A percentile compares a stretch with the other conserved stretches of the same genome.
These are phyloP conservation scores for Tyrannus savana DNA, from an alignment of 2,113 vertebrate species.

Conservation along the genomic window DNA sequence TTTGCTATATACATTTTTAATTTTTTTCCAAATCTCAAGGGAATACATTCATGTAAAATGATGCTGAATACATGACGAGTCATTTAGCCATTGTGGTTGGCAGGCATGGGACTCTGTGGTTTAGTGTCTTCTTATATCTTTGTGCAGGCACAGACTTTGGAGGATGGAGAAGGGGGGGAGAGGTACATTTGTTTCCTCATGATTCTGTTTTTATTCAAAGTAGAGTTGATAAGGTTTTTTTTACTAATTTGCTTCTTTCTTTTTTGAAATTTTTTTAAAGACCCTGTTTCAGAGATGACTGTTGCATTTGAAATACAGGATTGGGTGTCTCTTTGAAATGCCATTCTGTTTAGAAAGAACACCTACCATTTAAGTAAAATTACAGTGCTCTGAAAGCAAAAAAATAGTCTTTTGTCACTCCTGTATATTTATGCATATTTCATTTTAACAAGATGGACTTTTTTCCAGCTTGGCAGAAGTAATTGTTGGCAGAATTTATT, in stretches of 20 bases:
- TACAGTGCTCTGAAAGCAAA: conserved; percentile 68
- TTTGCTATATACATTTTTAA: neutral
- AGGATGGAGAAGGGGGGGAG: neutral
- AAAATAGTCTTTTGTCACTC: conserved; percentile 73
- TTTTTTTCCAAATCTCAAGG: neutral
- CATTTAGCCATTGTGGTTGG: neutral
- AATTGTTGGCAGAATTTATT: conserved; percentile 22
- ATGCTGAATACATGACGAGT: neutral
- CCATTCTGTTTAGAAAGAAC: conserved; percentile 66
- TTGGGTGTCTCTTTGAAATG: conserved; percentile 66
- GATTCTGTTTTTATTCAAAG: conserved; percentile 43
- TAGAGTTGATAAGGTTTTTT: conserved; percentile 13
- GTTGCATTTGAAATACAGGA: conserved; percentile 47
- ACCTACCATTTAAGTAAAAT: conserved; percentile 79
- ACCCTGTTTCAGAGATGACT: conserved; percentile 62
- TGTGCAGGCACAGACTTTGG: neutral
- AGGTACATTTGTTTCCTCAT: conserved; percentile 18
- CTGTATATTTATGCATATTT: conserved; percentile 74
- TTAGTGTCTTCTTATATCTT: conserved; percentile 47
- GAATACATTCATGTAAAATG: neutral
- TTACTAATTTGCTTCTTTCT: conserved; percentile 38
- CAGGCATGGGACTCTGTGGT: neutral
- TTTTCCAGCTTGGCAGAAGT: conserved; percentile 59
- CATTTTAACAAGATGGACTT: conserved; percentile 57
- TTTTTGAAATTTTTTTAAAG: conserved; percentile 41